Percentiles rank a stretch among this genome's conserved stretches.
These are phyloP conservation scores for Pogonocherus hispidulus DNA, from an alignment of 2,888 invertebrate species.

Conservation along the genomic window DNA sequence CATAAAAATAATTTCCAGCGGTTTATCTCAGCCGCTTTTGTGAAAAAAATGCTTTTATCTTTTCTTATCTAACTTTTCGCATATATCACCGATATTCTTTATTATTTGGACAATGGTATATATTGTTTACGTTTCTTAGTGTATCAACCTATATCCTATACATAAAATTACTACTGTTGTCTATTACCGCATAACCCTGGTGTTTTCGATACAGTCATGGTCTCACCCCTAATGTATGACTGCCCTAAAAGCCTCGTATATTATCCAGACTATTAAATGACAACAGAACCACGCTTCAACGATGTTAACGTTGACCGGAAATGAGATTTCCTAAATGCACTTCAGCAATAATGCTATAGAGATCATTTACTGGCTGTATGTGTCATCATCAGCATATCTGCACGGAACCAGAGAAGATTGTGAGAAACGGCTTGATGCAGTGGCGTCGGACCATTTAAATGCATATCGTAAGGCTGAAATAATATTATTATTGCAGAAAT, in stretches of 20 bases:
- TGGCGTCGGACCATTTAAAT: neutral
- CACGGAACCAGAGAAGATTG: neutral
- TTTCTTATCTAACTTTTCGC: no score
- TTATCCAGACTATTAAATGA: neutral
- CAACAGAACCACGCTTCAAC: neutral
- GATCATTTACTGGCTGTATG: neutral
- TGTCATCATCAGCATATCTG: neutral
- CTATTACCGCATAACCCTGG: no score
- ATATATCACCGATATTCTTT: no score
- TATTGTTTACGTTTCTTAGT: no score
- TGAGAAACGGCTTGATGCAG: neutral
- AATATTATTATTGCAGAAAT: no score
- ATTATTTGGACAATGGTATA: no score
- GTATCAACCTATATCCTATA: no score
- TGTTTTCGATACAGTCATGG: no score
- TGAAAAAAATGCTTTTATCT: no score
- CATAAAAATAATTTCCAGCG: no score
- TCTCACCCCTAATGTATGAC: neutral
- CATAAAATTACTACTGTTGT: no score
- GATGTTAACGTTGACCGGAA: constrained; percentile 8
- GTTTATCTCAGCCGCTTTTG: no score
- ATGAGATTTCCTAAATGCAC: constrained; percentile 9
- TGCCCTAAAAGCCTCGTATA: neutral
- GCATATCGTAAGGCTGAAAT: neutral
- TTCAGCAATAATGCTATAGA: constrained; percentile 7